Base-by-base conservation (phyloP, 2,113 vertebrate species). In the Oriolus oriolus region DNA sequence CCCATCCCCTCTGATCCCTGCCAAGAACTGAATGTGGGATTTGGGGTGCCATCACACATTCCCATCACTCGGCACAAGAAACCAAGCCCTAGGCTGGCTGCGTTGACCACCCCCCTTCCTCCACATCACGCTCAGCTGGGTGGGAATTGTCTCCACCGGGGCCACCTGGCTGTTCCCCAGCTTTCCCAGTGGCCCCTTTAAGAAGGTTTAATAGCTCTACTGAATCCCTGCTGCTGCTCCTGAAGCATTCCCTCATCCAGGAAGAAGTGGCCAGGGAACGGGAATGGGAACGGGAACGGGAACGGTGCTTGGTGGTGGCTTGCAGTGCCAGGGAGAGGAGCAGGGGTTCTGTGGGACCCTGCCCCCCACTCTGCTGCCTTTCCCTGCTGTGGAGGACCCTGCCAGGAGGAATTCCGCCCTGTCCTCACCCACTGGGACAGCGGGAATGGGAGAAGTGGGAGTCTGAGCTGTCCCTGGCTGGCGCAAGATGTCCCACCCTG, bases 321-420 rank as follows among this genome's bases (percentile, higher is more conserved):
- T 0, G 0, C 24, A 13, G 44, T 17, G 53, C n/a, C 0, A 0
- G 11, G n/a, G 5, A 5, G 22, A 4, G 42, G 23, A 91, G 14
- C n/a, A 30, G 33, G 33, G 23, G 9, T 60, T 73, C 21, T 61
- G 33, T 37, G 20, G 53, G 9, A 35, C 19, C 26, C 33, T 42
- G 2, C 3, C 0, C 10, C 1, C 7, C 22, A n/a, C 7, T 73
- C 14, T 24, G 30, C 57, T 74, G 64, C 45, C 45, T 65, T 54
- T 60, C 27, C 42, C 50, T 80, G 30, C 74, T 65, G 59, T 0
- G 0, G 44, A 10, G 33, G n/a, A n/a, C n/a, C n/a, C n/a, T n/a
- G 20, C 30, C 1, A 4, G 53, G 26, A 44, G 69, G 49, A 68
- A 21, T 54, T 27, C 57, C 2, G 2, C n/a, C 4, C 23, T 44